phyloP scores from a whole-genome alignment of 2,888 invertebrate species.

The Aethes cnicana region DNA sequence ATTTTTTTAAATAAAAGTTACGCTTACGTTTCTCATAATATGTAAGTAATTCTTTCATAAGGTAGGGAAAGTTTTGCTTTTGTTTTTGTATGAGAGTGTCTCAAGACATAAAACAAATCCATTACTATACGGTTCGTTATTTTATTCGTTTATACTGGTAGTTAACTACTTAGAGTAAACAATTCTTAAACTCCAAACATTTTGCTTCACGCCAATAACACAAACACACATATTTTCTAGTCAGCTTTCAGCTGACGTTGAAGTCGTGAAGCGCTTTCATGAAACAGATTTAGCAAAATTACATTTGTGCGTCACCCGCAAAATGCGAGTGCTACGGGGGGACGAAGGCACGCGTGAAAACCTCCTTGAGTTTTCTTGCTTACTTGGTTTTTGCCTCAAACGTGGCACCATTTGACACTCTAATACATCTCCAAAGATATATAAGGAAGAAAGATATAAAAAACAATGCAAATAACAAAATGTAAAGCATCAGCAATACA shows the following conservation, averaged over 20 bases:
- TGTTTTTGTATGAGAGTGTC: too few species aligned
- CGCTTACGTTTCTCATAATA: constrained; percentile 23
- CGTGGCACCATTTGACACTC: constrained; percentile 16
- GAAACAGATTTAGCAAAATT: constrained; percentile 15
- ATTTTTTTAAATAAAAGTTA: constrained; percentile 58
- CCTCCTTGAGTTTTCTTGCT: constrained; percentile 9
- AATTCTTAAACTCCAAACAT: too few species aligned
- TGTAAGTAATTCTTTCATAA: too few species aligned
- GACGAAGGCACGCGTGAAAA: constrained; percentile 16
- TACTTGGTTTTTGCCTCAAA: constrained; percentile 18
- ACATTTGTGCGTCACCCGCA: constrained; percentile 13
- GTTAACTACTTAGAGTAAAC: too few species aligned
- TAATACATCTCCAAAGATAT: constrained; percentile 14
- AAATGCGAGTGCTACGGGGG: constrained; percentile 16
- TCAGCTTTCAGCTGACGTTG: too few species aligned
- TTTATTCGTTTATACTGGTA: too few species aligned
- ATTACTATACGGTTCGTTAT: too few species aligned
- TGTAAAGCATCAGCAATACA: too few species aligned
- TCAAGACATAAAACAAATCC: too few species aligned
- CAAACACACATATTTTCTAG: too few species aligned
- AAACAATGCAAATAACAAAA: not conserved
- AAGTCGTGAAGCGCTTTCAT: constrained; percentile 10
- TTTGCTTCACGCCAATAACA: too few species aligned
- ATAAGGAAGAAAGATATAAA: not conserved
- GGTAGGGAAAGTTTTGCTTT: too few species aligned